Evolutionary conservation across 1,140 invertebrate genomes (phyloP).

Genomic region (Bombus breviceps): DNA sequence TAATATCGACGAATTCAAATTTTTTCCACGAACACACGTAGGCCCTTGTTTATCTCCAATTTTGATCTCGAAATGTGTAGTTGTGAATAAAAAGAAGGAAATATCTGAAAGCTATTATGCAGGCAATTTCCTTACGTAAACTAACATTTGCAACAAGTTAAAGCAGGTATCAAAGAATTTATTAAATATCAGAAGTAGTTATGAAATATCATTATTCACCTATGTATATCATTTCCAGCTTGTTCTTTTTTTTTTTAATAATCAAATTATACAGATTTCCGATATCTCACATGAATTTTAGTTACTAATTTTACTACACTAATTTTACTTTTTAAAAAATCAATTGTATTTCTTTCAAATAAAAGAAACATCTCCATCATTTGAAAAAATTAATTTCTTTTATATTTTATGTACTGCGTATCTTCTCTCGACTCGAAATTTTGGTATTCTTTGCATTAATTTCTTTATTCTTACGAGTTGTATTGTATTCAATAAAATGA

Average conservation of each 20-base stretch:
- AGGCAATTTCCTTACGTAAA: neutral
- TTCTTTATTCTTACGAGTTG: too few relatives aligned
- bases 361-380: too few relatives aligned
- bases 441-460: neutral
- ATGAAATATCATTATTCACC: neutral
- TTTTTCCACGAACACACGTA: neutral
- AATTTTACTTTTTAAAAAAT: neutral
- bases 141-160: neutral
- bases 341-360: neutral
- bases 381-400: neutral
- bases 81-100: neutral
- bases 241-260: neutral
- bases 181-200: slow-evolving; percentile 1
- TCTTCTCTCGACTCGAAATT: neutral
- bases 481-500: too few relatives aligned
- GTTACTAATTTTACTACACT: neutral
- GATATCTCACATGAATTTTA: neutral
- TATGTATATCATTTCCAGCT: neutral
- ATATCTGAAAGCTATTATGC: neutral
- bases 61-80: neutral
- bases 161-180: neutral
- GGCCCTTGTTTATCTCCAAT: neutral
- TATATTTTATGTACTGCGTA: neutral
- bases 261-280: neutral
- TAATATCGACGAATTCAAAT: neutral